Percentiles rank a stretch among this genome's conserved stretches.
Conservation (phyloP, 2,113 vertebrate genomes). For the Heterocephalus glaber region DNA sequence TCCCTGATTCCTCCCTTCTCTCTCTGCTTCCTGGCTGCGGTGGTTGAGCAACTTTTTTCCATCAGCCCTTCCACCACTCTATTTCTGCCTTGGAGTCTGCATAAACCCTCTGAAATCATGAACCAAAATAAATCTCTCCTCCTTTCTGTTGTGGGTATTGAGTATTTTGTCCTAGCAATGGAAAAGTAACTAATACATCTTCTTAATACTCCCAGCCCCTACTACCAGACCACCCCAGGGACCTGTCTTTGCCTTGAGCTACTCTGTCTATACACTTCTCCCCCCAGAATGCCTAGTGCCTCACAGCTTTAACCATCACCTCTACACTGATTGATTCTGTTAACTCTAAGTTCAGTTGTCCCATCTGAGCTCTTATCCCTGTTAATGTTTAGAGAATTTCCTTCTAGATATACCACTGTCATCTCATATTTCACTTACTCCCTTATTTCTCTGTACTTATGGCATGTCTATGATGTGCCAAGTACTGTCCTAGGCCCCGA, state of each 20-base stretch:
- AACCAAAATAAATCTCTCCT: not conserved
- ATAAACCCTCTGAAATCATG: not conserved
- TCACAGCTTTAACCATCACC: not conserved
- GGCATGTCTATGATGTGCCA: not conserved
- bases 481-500: not conserved
- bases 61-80: not conserved
- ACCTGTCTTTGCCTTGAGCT: not conserved
- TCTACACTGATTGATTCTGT: not conserved
- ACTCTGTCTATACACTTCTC: not conserved
- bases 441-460: not conserved
- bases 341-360: not conserved
- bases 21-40: not conserved
- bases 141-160: not conserved
- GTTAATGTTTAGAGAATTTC: not conserved
- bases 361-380: not conserved
- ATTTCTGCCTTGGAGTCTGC: not conserved
- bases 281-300: not conserved
- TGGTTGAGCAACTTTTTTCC: not conserved
- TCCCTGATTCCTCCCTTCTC: not conserved
- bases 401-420: not conserved
- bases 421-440: not conserved
- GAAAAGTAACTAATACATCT: not conserved
- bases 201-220: not conserved
- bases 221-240: not conserved
- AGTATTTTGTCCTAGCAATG: not conserved